These are phyloP conservation scores for Turritopsis rubra DNA, from an alignment of 30 jellyfish, hydroid and myxozoan species.

Conservation along the genomic window DNA sequence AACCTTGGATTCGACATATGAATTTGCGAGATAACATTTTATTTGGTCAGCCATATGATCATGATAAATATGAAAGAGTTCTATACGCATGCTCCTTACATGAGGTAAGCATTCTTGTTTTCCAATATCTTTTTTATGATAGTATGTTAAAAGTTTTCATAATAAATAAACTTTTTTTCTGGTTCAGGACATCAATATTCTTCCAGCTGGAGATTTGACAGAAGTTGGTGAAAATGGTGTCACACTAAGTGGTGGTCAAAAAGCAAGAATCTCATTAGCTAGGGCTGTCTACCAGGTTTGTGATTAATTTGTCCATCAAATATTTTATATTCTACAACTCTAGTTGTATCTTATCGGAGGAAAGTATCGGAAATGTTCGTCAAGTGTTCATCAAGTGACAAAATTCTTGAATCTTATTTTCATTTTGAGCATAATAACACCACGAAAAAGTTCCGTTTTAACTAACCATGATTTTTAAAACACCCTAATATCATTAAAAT, in stretches of 20 bases:
- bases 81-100: conserved; percentile 75
- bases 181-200: conserved; percentile 48
- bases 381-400: too few species aligned
- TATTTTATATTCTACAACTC: background rate
- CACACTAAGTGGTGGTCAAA: conserved; percentile 95
- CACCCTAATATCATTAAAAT: too few species aligned
- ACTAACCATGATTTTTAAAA: too few species aligned
- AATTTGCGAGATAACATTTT: conserved; percentile 87
- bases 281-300: conserved; percentile 92
- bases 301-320: too few species aligned
- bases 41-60: conserved; percentile 78
- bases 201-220: conserved; percentile 90
- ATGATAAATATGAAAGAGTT: conserved; percentile 48
- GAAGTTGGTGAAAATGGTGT: conserved; percentile 97
- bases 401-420: too few species aligned
- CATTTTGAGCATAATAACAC: too few species aligned
- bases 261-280: conserved; percentile 89
- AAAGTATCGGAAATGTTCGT: too few species aligned
- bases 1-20: conserved; percentile 94
- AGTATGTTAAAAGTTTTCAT: too few species aligned
- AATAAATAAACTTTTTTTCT: background rate
- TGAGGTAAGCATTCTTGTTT: conserved; percentile 49
- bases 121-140: too few species aligned
- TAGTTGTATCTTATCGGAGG: background rate
- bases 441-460: too few species aligned